Percentiles rank a stretch among this genome's conserved stretches.
Conservation (phyloP, 2,113 vertebrate species). For the Eurystomus gularis region DNA sequence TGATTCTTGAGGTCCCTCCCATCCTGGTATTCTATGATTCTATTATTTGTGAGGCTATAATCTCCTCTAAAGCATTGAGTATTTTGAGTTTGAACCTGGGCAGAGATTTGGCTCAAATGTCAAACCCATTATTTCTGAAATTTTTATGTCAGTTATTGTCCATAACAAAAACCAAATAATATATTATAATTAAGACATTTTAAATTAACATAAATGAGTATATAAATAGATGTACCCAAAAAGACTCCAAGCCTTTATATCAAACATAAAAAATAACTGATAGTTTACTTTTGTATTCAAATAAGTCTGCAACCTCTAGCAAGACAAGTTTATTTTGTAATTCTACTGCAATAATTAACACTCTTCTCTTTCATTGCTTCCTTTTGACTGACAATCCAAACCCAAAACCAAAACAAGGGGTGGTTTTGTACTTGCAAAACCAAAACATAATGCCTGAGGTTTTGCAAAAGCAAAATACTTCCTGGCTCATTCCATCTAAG, state of each 20-base stretch:
- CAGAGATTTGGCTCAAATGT: background rate
- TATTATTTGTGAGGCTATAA: background rate
- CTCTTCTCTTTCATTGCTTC: background rate
- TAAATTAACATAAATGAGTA: background rate
- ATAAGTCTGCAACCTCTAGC: background rate
- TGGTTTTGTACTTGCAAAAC: constrained; percentile 22
- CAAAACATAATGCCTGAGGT: constrained; percentile 8
- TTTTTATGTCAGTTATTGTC: background rate
- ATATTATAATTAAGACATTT: background rate
- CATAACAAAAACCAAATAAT: background rate
- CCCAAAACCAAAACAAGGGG: background rate
- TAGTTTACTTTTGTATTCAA: background rate
- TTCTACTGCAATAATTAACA: background rate
- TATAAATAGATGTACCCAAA: background rate
- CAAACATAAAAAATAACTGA: background rate
- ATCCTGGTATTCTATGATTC: background rate
- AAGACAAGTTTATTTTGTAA: background rate
- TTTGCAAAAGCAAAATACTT: constrained; percentile 4
- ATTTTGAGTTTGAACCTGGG: background rate
- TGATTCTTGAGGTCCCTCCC: background rate
- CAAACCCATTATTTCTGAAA: background rate
- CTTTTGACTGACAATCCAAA: background rate
- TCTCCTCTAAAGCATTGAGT: background rate
- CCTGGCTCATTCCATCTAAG: background rate
- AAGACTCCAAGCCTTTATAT: background rate